These are phyloP conservation scores for Hyaena hyaena DNA, from an alignment of 2,113 vertebrate genomes.

Conservation along the genomic window DNA sequence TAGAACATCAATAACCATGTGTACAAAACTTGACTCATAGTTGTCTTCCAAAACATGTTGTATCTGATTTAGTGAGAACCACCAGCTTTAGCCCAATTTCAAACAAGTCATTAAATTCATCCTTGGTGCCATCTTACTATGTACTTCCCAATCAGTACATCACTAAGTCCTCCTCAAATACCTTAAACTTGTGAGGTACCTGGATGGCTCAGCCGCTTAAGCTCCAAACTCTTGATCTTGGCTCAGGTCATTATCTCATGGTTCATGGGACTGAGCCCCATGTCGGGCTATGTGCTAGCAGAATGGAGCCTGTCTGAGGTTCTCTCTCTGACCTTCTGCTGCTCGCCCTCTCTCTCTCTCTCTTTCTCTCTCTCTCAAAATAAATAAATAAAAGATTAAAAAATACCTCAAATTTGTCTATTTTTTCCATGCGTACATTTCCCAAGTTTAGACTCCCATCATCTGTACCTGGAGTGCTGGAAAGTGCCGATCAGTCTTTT, in stretches of 20 bases:
- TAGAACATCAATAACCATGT: neutral
- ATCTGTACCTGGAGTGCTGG: neutral
- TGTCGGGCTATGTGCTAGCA: too few relatives aligned
- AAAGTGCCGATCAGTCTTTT: too few relatives aligned
- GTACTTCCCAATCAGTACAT: neutral
- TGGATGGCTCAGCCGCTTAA: too few relatives aligned
- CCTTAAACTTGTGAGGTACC: neutral
- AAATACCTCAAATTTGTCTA: neutral
- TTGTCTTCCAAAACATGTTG: neutral
- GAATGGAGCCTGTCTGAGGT: too few relatives aligned
- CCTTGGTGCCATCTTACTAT: neutral
- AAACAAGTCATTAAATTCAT: neutral
- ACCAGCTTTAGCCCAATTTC: neutral
- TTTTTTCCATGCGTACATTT: neutral
- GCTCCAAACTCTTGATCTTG: too few relatives aligned
- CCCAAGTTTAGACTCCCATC: neutral
- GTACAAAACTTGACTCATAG: neutral
- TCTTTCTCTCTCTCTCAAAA: too few relatives aligned
- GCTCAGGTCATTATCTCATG: too few relatives aligned
- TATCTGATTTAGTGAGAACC: neutral
- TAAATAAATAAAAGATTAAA: too few relatives aligned
- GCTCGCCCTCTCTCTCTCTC: too few relatives aligned
- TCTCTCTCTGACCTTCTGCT: too few relatives aligned
- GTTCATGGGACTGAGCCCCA: too few relatives aligned
- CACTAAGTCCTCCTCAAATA: neutral